These are phyloP conservation scores for Phoenoteleia sp. DNA, from an alignment of 2,888 invertebrate genomes.

Conservation along the genomic window DNA sequence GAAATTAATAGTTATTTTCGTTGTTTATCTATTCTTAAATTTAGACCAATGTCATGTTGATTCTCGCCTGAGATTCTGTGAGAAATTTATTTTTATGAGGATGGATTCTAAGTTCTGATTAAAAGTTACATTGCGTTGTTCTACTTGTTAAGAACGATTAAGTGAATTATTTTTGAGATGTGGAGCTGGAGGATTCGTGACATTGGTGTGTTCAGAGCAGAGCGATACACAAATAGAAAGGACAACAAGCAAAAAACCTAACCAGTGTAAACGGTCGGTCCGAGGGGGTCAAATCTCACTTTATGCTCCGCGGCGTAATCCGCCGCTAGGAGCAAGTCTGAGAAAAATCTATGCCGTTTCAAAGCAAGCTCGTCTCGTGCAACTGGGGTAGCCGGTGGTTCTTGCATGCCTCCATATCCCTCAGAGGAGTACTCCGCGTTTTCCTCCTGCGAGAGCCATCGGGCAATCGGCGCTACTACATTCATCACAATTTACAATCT, in stretches of 20 bases:
- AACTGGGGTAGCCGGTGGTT: conserved; percentile 92
- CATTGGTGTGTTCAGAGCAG: conserved; percentile 37
- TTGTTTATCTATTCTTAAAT: conserved; percentile 9
- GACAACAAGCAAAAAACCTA: conserved; percentile 80
- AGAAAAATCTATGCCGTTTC: conserved; percentile 92
- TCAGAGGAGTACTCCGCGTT: conserved; percentile 82
- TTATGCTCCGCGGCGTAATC: conserved; percentile 92
- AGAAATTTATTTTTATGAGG: background rate
- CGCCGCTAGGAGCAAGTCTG: conserved; percentile 92
- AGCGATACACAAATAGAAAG: conserved; percentile 52
- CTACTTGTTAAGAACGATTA: too few species aligned
- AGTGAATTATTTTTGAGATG: background rate
- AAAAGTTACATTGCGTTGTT: too few species aligned
- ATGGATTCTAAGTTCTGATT: too few species aligned
- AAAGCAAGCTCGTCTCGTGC: conserved; percentile 93
- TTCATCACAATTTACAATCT: conserved; percentile 47
- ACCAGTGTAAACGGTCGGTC: conserved; percentile 90
- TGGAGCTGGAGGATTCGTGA: background rate
- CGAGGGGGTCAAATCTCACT: conserved; percentile 92
- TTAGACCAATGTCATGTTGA: conserved; percentile 48
- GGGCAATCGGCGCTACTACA: conserved; percentile 75
- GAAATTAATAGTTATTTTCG: conserved; percentile 46
- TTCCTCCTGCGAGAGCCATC: conserved; percentile 86
- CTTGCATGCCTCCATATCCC: conserved; percentile 88
- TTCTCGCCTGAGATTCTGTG: background rate